Percentiles rank a stretch among this genome's conserved stretches.
Evolutionary conservation across 2,888 invertebrate species (phyloP).

Genomic region (Craniophora ligustri): DNA sequence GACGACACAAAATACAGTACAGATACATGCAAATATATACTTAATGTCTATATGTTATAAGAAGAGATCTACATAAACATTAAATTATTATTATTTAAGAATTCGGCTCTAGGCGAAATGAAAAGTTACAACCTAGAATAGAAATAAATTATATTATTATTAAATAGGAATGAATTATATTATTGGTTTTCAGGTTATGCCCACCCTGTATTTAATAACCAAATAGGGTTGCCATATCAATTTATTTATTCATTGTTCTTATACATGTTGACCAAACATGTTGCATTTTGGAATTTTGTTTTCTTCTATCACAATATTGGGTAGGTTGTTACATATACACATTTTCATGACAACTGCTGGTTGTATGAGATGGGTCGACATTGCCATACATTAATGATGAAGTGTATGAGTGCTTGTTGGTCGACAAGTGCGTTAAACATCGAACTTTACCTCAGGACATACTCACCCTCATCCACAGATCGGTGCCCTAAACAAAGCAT

Average conservation of each 20-base stretch:
- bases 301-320: constrained; percentile 5
- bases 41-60: constrained; percentile 11
- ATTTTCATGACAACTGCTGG: constrained; percentile 13
- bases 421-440: constrained; percentile 58
- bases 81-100: not conserved
- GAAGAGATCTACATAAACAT: not conserved
- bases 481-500: constrained; percentile 78
- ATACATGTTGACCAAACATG: not conserved
- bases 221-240: constrained; percentile 15
- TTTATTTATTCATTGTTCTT: not conserved
- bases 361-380: constrained; percentile 46
- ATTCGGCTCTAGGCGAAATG: not conserved
- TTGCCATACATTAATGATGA: constrained; percentile 48
- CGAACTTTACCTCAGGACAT: constrained; percentile 61
- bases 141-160: constrained; percentile 9
- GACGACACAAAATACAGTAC: constrained; percentile 42
- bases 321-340: constrained; percentile 5
- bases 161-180: constrained; percentile 1
- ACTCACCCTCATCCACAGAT: constrained; percentile 84
- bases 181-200: constrained; percentile 6
- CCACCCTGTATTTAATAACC: constrained; percentile 17
- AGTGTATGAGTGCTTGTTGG: constrained; percentile 51
- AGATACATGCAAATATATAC: constrained; percentile 35
- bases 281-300: not conserved
- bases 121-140: constrained; percentile 5